Evolutionary conservation across 2,113 vertebrate species (phyloP), one percentile per base, ranked within the genome.

Genomic region (Eleginops maclovinus): DNA sequence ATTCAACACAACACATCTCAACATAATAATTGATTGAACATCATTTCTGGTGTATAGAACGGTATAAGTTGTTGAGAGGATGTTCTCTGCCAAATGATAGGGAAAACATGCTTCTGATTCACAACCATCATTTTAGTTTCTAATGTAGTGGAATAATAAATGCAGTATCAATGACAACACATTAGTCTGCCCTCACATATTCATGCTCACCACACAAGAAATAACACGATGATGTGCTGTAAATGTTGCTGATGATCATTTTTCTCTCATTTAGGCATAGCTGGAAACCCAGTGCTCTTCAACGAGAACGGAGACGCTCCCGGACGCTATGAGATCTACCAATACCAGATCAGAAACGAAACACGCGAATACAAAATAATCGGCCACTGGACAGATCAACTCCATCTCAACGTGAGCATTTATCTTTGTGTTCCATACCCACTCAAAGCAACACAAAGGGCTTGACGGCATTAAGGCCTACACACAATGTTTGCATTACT

Each of bases 361-460:
- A 97, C 96, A 0, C 93, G 97, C 0, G 97, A 97, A 85, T 99
- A 99, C 92, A 98, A 96, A 92, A 96, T 97, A 85, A 98, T 99
- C 0, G 98, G 98, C 82, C 95, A 99, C 44, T 99, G 98, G 98
- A 96, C 96, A 0, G 97, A 99, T 89, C 96, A 98, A 76, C 95
- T 99, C 51, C 89, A 97, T 88, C 94, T 99, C 9, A 96, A 95
- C 84, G 98, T 98, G 89, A 95, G 96, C 17, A 13, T 22, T 28
- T 7, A 4, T 21, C 36, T 65, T 66, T 51, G 13, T 43, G 1
- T 60, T 63, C 21, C 44, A 14, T 28, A 44, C n/a, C 22, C 40
- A 55, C 55, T 66, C 28, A 44, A 9, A 0, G n/a, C 9, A 11
- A 6, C 49, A 56, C 26, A 41, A 21, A 79, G 47, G 49, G 26